phyloP scores from a whole-genome alignment of 2,888 invertebrate genomes.

The Nasonovia ribisnigri region DNA sequence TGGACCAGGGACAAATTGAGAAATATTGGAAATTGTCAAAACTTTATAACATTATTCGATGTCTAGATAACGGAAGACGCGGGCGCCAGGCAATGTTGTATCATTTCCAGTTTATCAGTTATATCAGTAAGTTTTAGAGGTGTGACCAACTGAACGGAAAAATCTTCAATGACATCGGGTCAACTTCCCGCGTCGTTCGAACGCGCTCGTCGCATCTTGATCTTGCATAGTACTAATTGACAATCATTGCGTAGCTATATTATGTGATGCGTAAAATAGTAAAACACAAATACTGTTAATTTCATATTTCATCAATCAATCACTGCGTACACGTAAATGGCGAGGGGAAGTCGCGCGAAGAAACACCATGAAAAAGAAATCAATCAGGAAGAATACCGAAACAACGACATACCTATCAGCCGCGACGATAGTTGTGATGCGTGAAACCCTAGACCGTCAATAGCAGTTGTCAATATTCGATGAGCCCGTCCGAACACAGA shows the following conservation, averaged over 20 bases:
- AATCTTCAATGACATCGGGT: background rate
- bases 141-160: background rate
- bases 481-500: background rate
- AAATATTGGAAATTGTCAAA: too few relatives aligned
- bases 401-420: background rate
- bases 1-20: background rate
- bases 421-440: background rate
- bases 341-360: background rate
- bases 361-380: background rate
- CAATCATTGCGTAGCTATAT: background rate
- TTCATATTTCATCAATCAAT: background rate
- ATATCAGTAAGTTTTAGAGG: background rate
- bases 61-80: too few relatives aligned
- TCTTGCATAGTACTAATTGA: too few relatives aligned
- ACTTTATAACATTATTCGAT: too few relatives aligned
- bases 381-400: too few relatives aligned
- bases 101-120: background rate
- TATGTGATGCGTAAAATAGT: background rate
- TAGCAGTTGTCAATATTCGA: background rate
- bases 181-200: background rate
- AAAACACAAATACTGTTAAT: background rate
- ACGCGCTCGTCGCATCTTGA: background rate
- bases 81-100: too few relatives aligned
- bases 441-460: background rate
- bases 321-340: too few relatives aligned